Base-by-base conservation (phyloP, 2,888 invertebrate species). In the Theristus sp. region DNA sequence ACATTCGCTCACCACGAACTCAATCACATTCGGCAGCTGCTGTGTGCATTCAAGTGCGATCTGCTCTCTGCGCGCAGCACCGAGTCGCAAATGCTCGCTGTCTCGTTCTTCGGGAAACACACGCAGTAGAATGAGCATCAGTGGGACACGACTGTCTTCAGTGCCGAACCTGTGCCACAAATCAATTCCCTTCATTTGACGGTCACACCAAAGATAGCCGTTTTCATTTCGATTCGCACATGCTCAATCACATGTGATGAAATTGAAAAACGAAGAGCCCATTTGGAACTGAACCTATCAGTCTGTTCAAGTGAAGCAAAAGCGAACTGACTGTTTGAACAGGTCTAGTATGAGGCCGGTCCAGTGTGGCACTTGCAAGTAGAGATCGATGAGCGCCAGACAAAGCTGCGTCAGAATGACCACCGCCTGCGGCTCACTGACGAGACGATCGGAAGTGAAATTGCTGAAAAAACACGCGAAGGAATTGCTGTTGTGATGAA, bases 321-420 rank as follows among this genome's bases (percentile, higher is more conserved):
- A 66, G 61, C 62, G 59, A 0, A 85, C 84, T 71, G 85, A 86
- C 72, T 82, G 82, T 70, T 83, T 83, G 47, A 94, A 83, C 64
- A 96, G 78, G 74, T 90, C 89, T 69, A 83, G 78, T 57, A 89
- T 82, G 55, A 93, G 89, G 71, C 85, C 84, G 68, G 85, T 84
- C 96, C 96, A 98, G 0, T 85, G 77, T 24, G 86, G 83, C 87
- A 94, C 91, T 76, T 94, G 87, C 58, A 98, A 79, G 2, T 89
- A 87, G 66, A 98, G 78, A 77, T 96, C 94, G 25, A 93, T 89
- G 56, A 98, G 78, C 1, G 94, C 93, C 62, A 96, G 76, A 70
- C 89, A 88, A 59, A 98, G 79, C 80, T 84, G 75, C 1, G 89
- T 91, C 26, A 91, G 83, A 66, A 93, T 91, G 25, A 87, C 83